These are phyloP conservation scores for Apostichopus parvimensis DNA, from an alignment of 35 echinoderm and acorn worm species.

Conservation along the genomic window DNA sequence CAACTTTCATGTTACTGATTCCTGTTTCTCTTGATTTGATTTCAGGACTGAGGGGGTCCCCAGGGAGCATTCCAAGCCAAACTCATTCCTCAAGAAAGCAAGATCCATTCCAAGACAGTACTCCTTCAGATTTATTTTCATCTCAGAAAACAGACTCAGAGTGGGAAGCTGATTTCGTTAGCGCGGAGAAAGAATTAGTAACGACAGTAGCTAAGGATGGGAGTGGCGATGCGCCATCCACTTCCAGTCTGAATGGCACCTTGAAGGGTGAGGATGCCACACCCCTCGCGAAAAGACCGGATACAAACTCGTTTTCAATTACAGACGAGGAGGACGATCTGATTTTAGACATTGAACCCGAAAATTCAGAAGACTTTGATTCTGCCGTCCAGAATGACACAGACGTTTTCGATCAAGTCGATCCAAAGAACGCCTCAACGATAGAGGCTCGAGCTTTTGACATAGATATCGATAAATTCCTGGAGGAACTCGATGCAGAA, in stretches of 20 bases:
- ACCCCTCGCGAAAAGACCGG: neutral
- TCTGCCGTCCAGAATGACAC: neutral
- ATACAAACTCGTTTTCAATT: slow-evolving; percentile 22
- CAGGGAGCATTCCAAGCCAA: neutral
- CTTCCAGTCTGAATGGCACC: neutral
- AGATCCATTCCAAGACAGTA: slow-evolving; percentile 38
- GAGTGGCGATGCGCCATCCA: neutral
- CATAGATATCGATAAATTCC: slow-evolving; percentile 66
- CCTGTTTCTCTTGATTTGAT: neutral
- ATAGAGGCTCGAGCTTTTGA: slow-evolving; percentile 28
- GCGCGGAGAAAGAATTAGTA: slow-evolving; percentile 11
- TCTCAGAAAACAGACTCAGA: slow-evolving; percentile 46
- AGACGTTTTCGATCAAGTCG: neutral
- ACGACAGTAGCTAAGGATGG: slow-evolving; percentile 4
- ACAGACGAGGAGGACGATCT: slow-evolving; percentile 39
- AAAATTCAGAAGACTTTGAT: neutral
- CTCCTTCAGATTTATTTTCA: slow-evolving; percentile 46
- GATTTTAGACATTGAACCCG: slow-evolving; percentile 1
- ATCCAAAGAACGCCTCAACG: neutral
- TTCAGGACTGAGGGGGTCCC: neutral
- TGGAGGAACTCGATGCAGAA: slow-evolving; percentile 68
- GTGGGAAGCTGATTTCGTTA: slow-evolving; percentile 53
- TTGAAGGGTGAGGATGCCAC: neutral
- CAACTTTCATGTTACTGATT: too few relatives aligned
- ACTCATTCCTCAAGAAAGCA: neutral